A percentile compares a stretch with the other conserved stretches of the same genome.
phyloP scores from a whole-genome alignment of 2,113 vertebrate genomes.

The Holacanthus passer region DNA sequence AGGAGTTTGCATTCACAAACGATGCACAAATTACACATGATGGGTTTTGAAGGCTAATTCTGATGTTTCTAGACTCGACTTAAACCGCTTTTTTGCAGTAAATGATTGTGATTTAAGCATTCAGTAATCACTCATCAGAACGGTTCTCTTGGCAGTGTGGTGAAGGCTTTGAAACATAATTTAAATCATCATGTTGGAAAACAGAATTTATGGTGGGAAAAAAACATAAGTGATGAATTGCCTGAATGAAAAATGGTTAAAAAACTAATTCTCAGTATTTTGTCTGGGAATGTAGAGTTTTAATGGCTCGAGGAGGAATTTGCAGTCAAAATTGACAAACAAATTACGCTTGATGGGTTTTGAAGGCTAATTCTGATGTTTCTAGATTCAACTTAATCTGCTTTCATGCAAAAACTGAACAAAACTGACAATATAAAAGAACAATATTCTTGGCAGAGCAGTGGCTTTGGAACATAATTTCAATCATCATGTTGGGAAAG shows the following conservation, averaged over 20 bases:
- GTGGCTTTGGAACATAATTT: background rate
- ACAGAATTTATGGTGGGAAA: background rate
- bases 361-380: background rate
- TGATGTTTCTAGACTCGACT: background rate
- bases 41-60: background rate
- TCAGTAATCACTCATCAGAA: too few relatives aligned
- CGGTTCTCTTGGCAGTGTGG: background rate
- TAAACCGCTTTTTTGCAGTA: background rate
- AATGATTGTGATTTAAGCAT: too few relatives aligned
- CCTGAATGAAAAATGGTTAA: background rate
- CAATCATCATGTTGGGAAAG: background rate
- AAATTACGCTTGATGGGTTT: background rate
- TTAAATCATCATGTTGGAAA: background rate
- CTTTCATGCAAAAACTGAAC: background rate
- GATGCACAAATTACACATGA: background rate
- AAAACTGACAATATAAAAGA: background rate
- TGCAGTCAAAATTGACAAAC: background rate
- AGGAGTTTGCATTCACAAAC: background rate
- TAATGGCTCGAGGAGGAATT: background rate
- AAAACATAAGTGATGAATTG: background rate
- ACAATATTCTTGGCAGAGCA: background rate
- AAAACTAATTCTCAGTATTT: background rate
- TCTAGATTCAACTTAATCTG: background rate
- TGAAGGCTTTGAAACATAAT: background rate
- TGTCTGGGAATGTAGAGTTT: background rate